Evolutionary conservation across 2,888 invertebrate genomes (phyloP), one percentile per base, ranked within the genome.

Genomic region (Agrochola lota): DNA sequence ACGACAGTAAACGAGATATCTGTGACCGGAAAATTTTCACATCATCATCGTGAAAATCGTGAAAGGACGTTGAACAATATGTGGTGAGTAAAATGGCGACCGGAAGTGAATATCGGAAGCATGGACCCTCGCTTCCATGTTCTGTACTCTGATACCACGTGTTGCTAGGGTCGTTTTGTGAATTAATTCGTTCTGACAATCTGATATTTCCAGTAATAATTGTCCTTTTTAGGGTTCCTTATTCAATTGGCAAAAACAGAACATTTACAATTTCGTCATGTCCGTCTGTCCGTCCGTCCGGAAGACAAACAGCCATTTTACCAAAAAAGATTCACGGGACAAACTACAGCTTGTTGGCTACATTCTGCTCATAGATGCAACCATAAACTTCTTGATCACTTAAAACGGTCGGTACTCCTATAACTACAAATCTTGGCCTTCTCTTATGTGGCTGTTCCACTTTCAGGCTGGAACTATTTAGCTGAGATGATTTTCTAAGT

Each of bases 41-140:
- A 40, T 82, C 15, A 7, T 66, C n/a, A 80, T 57, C 64, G 82
- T 71, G 69, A 81, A 80, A 88, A 84, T 87, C 60, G 75, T 84
- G 83, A 81, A 87, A 75, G 71, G 7, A 59, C 74, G 79, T 83
- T 74, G 83, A 81, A 85, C 85, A 88, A 85, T 88, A 84, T 72
- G 70, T 43, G 59, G n/a, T 26, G 20, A 69, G 66, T 55, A 77
- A 66, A 85, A 88, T 86, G 70, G 80, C 57, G 60, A 35, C 52
- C 49, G 70, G 63, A 40, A 73, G 73, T 74, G 59, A 26, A 26
- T 59, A 84, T 84, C 80, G 77, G 84, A 74, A 79, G 78, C 40
- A 9, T 40, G 40, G 9, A 40, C 9, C 40, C 8, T 40, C 1
- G 40, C 40, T 40, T 40, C 40, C 40, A n/a, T n/a, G n/a, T n/a